Evolutionary conservation across 1,140 invertebrate species (phyloP).

Genomic region (Brachionus rotundiformis): DNA sequence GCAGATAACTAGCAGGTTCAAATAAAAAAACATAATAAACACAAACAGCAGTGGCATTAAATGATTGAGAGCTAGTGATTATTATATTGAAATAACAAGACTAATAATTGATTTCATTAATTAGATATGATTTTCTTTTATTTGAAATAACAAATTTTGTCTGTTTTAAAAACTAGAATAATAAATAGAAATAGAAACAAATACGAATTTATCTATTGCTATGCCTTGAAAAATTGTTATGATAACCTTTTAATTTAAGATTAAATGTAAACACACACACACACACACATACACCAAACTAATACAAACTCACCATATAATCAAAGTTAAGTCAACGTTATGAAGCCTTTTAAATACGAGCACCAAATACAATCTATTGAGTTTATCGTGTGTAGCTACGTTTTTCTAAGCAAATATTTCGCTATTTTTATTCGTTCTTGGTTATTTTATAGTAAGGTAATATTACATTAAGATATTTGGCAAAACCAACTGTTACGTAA

Average conservation of each 20-base stretch:
- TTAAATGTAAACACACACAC: slow-evolving; percentile 1
- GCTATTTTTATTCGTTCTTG: not conserved
- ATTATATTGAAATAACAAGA: slow-evolving; percentile 20
- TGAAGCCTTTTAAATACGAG: not conserved
- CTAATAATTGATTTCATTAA: slow-evolving; percentile 12
- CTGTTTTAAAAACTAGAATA: not conserved
- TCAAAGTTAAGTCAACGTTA: slow-evolving; percentile 8
- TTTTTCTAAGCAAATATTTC: not conserved
- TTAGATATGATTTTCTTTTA: not conserved
- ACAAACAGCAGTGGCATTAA: not conserved
- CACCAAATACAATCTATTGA: not conserved
- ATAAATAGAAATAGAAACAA: not conserved
- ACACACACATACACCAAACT: not conserved
- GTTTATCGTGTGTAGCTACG: not conserved
- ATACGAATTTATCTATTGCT: not conserved
- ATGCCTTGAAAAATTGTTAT: not conserved
- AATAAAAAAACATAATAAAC: not conserved
- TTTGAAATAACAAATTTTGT: slow-evolving; percentile 6
- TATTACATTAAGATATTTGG: not conserved
- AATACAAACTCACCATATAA: not conserved
- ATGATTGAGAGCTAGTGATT: not conserved
- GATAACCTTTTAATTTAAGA: slow-evolving; percentile 3
- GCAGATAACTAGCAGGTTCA: not conserved
- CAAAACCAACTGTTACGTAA: not conserved
- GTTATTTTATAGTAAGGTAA: not conserved